Evolutionary conservation across 2,113 vertebrate genomes (phyloP).

Genomic region (Rafetus swinhoei): DNA sequence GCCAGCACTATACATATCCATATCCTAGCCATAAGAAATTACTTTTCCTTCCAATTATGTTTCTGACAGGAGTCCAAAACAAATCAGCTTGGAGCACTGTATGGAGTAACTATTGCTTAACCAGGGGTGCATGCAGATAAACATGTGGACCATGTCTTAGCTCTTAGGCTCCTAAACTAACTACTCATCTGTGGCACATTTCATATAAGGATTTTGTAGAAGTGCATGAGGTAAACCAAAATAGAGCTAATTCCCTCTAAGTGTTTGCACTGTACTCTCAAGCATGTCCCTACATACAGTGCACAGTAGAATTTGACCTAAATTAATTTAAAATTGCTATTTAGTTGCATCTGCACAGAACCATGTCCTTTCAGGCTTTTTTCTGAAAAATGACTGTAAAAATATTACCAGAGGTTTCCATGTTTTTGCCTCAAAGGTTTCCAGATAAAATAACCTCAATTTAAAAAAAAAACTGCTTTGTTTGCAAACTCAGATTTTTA

Average conservation of each 20-base stretch:
- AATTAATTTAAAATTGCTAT: not conserved
- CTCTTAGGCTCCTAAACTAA: not conserved
- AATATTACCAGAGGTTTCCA: not conserved
- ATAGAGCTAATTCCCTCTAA: too few species aligned
- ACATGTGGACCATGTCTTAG: not conserved
- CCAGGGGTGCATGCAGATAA: not conserved
- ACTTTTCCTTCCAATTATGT: not conserved
- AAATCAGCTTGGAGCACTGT: not conserved
- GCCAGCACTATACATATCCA: not conserved
- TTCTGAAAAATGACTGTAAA: not conserved
- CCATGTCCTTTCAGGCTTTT: accelerated
- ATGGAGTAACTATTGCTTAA: not conserved
- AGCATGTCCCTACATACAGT: accelerated
- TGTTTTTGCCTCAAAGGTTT: too few species aligned
- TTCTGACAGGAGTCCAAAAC: not conserved
- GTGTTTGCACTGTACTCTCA: not conserved
- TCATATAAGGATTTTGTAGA: not conserved
- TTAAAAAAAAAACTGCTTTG: too few species aligned
- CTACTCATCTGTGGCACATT: not conserved
- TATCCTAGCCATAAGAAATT: accelerated
- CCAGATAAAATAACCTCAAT: too few species aligned
- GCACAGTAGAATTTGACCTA: not conserved
- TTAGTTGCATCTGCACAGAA: not conserved
- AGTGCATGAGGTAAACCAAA: not conserved
- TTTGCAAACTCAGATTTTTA: too few species aligned